A percentile compares a stretch with the other conserved stretches of the same genome.
These are phyloP conservation scores for Gymnogyps californianus DNA, from an alignment of 2,113 vertebrate species.

Conservation along the genomic window DNA sequence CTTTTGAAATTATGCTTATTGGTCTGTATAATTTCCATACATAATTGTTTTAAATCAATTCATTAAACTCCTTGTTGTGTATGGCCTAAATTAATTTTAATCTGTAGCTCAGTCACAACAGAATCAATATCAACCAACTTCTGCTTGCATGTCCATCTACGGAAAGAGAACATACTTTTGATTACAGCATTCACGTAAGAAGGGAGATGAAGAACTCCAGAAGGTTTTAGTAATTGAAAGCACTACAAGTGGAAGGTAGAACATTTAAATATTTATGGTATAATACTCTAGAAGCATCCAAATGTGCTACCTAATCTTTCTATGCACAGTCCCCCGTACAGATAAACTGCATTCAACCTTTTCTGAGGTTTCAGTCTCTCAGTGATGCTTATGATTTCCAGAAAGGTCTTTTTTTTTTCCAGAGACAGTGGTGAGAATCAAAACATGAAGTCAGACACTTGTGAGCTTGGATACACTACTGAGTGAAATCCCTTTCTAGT, in stretches of 20 bases:
- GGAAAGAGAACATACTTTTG: neutral
- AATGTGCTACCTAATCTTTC: neutral
- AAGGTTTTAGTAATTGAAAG: neutral
- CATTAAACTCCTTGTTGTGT: neutral
- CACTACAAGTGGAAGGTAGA: neutral
- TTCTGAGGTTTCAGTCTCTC: neutral
- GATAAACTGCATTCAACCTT: neutral
- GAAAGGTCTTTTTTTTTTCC: neutral
- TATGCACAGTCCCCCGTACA: neutral
- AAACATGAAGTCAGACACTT: neutral
- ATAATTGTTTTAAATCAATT: constrained; percentile 18
- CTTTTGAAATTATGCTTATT: neutral
- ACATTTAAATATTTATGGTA: neutral
- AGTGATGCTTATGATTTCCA: neutral
- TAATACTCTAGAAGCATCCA: neutral
- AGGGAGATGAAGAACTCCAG: neutral
- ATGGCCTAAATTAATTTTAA: neutral
- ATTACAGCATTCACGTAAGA: neutral
- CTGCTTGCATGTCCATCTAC: neutral
- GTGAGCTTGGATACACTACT: neutral
- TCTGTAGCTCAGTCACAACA: neutral
- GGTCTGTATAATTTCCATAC: constrained; percentile 2
- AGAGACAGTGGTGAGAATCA: neutral
- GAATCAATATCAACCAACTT: neutral
- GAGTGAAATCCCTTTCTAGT: neutral